Evolutionary conservation across 2,888 invertebrate species (phyloP).

Genomic region (Sarcophaga carnaria): DNA sequence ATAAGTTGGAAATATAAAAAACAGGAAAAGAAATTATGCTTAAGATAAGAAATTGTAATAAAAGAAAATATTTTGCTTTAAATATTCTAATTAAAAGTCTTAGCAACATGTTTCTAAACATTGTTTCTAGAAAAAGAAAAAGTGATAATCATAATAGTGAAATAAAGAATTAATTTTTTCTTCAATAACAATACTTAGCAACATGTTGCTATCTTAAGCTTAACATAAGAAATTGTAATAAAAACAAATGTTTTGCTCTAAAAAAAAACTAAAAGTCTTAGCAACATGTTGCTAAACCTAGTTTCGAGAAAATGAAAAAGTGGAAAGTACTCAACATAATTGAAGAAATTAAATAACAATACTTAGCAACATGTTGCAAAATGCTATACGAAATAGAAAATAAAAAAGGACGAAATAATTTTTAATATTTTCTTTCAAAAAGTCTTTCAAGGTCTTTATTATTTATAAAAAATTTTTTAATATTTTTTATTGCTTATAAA

Average conservation of each 20-base stretch:
- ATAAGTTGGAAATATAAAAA: neutral
- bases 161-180: neutral
- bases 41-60: no score
- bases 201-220: neutral
- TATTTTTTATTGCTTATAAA: no score
- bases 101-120: neutral
- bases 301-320: neutral
- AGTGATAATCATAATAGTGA: neutral
- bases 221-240: no score
- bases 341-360: neutral
- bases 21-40: no score
- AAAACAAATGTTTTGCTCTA: no score
- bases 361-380: slow-evolving; percentile 1
- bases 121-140: neutral
- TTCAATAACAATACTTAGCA: neutral
- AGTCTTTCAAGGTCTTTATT: no score
- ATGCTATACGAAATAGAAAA: neutral
- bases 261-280: no score
- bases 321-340: neutral
- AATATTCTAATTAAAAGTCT: no score
- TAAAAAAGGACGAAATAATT: no score
- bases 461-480: no score
- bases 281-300: neutral
- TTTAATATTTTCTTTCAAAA: no score
- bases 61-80: no score